A percentile compares a stretch with the other conserved stretches of the same genome.
phyloP scores from a whole-genome alignment of 2,888 invertebrate species.

The Sepiola atlantica region DNA sequence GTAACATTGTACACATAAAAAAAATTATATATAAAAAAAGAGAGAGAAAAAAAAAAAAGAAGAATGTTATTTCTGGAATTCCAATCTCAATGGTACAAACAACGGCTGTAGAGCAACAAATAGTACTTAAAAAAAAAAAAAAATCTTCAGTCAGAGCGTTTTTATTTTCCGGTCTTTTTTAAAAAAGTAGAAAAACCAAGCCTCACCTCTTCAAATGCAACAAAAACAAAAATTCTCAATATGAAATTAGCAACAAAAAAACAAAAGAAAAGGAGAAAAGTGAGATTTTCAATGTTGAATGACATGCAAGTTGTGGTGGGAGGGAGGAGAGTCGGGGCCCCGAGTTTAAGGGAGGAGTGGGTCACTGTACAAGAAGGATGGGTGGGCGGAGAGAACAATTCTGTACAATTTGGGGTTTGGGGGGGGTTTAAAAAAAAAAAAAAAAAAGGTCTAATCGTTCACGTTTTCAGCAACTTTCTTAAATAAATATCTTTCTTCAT shows the following conservation, averaged over 20 bases:
- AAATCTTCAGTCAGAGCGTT: not conserved
- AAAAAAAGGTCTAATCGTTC: not conserved
- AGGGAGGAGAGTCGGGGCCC: not conserved
- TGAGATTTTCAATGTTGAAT: not conserved
- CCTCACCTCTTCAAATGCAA: not conserved
- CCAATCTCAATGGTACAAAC: conserved; percentile 14
- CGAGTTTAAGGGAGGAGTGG: not conserved
- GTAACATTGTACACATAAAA: not conserved
- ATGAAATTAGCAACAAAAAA: conserved; percentile 14
- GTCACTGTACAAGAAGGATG: not conserved
- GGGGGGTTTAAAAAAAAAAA: not conserved
- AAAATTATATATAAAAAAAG: too few relatives aligned
- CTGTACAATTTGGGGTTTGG: not conserved
- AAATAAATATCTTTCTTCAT: conserved; percentile 19
- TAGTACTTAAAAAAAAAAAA: not conserved
- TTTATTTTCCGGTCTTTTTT: not conserved
- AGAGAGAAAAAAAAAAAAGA: too few relatives aligned
- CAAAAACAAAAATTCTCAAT: conserved; percentile 2
- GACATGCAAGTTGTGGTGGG: not conserved
- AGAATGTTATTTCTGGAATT: not conserved
- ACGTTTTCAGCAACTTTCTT: not conserved
- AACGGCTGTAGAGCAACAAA: conserved; percentile 10
- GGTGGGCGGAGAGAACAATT: not conserved
- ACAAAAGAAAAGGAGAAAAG: not conserved
- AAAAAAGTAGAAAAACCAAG: conserved; percentile 32